A percentile compares a stretch with the other conserved stretches of the same genome.
Conservation (phyloP, 2,797 vertebrate genomes). For the Liasis olivaceus region DNA sequence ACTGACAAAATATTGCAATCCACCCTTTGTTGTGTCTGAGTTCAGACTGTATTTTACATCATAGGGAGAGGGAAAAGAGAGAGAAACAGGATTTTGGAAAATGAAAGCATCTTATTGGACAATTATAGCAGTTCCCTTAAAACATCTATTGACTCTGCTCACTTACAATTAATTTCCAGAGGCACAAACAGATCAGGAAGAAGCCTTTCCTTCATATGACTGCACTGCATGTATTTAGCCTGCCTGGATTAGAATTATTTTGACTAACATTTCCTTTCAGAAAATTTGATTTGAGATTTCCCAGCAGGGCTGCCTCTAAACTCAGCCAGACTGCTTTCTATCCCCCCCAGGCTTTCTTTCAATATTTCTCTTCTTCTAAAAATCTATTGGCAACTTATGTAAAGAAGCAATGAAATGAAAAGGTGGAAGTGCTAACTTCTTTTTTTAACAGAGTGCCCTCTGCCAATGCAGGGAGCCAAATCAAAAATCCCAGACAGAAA, state of each 20-base stretch:
- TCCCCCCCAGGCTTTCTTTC: constrained; percentile 29
- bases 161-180: constrained; percentile 73
- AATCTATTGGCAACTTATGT: constrained; percentile 42
- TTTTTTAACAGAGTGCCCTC: no score
- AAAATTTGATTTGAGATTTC: constrained; percentile 77
- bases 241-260: constrained; percentile 80
- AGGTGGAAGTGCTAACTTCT: background rate
- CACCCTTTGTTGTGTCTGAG: constrained; percentile 63
- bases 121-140: constrained; percentile 56
- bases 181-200: constrained; percentile 73
- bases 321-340: constrained; percentile 65
- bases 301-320: constrained; percentile 70
- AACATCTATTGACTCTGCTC: constrained; percentile 62
- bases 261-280: constrained; percentile 76
- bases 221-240: constrained; percentile 79
- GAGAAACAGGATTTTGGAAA: constrained; percentile 9
- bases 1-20: constrained; percentile 65
- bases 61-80: background rate
- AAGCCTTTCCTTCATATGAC: constrained; percentile 75
- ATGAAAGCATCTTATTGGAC: constrained; percentile 39
- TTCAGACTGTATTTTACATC: constrained; percentile 26
- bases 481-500: no score
- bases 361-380: constrained; percentile 33
- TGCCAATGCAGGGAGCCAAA: background rate
- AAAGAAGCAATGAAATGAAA: constrained; percentile 14